Conservation (phyloP, 1,140 invertebrate species). For the Drosophila athabasca region DNA sequence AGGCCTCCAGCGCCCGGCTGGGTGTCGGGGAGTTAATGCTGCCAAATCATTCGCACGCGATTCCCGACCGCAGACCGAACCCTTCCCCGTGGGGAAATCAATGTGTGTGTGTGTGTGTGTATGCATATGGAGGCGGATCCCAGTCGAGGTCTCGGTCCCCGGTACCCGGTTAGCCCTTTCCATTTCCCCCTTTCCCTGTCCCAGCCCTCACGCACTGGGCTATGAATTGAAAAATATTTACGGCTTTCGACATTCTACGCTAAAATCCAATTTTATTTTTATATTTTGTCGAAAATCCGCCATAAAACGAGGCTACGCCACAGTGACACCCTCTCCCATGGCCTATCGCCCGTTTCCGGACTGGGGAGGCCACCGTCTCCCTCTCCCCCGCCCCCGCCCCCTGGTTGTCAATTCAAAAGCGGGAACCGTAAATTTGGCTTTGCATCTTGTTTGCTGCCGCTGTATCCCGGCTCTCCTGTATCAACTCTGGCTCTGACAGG, state of each 20-base stretch:
- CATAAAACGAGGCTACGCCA: slow-evolving; percentile 58
- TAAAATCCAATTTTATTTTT: slow-evolving; percentile 82
- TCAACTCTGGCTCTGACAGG: slow-evolving; percentile 32
- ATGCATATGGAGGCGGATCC: slow-evolving; percentile 30
- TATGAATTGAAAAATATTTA: slow-evolving; percentile 81
- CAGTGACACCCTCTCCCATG: background rate
- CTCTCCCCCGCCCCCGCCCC: background rate
- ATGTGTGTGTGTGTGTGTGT: slow-evolving; percentile 22
- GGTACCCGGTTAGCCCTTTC: background rate
- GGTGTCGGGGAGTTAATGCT: slow-evolving; percentile 67
- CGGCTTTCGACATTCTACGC: slow-evolving; percentile 75
- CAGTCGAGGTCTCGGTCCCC: background rate
- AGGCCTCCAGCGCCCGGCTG: slow-evolving; percentile 22
- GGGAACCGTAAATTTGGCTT: slow-evolving; percentile 69
- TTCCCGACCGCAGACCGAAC: slow-evolving; percentile 61
- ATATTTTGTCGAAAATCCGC: slow-evolving; percentile 72
- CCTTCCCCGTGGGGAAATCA: slow-evolving; percentile 67
- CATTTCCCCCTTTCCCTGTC: slow-evolving; percentile 27
- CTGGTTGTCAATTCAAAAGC: slow-evolving; percentile 61
- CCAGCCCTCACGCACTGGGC: slow-evolving; percentile 39
- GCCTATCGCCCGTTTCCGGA: slow-evolving; percentile 21
- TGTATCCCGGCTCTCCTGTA: slow-evolving; percentile 1
- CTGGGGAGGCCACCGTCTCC: background rate
- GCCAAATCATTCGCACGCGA: slow-evolving; percentile 78
- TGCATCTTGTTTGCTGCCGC: slow-evolving; percentile 65